Conservation (phyloP, 2,113 vertebrate species). For the Turnix velox region DNA sequence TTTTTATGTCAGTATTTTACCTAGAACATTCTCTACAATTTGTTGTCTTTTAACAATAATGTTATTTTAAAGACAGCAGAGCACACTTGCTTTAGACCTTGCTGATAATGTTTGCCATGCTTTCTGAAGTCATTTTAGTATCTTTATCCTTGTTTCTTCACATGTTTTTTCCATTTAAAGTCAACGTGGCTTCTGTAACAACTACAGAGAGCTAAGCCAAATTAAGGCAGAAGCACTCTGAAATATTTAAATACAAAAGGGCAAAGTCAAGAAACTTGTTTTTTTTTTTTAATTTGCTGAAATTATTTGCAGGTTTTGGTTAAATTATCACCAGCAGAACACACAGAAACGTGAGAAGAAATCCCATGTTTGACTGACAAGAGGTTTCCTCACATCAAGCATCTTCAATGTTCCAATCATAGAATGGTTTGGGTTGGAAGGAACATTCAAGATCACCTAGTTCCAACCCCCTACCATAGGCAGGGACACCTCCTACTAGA, state of each 20-base stretch:
- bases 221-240: background rate
- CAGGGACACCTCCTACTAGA: too few species aligned
- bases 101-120: rapidly evolving
- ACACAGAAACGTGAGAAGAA: background rate
- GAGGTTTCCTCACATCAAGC: background rate
- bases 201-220: background rate
- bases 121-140: background rate
- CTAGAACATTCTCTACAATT: background rate
- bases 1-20: background rate
- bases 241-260: background rate
- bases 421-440: too few species aligned
- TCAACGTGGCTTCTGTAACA: background rate
- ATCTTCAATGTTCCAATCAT: background rate
- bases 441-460: too few species aligned
- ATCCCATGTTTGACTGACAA: rapidly evolving
- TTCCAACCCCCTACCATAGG: too few species aligned
- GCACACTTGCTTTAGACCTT: background rate
- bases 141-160: background rate
- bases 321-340: background rate
- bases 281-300: too few species aligned
- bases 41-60: background rate
- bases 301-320: background rate
- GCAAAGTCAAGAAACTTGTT: background rate
- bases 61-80: background rate
- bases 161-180: background rate